Percentiles rank a stretch among this genome's conserved stretches.
Conservation (phyloP, 2,113 vertebrate genomes). For the Agapornis roseicollis region DNA sequence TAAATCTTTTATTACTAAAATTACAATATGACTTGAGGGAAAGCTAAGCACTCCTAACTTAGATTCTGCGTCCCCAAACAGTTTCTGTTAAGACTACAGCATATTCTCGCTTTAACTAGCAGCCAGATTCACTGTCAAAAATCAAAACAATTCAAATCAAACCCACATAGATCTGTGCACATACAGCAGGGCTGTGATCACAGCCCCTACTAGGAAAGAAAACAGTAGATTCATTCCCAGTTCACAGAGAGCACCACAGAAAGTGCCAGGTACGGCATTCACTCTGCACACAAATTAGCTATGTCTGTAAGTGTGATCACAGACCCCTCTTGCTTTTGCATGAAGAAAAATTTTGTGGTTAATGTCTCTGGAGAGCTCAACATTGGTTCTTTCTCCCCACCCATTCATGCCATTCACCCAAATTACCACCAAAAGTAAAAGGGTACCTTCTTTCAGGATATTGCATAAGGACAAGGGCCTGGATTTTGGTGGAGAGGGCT, state of each 20-base stretch:
- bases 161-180: background rate
- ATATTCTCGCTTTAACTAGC: background rate
- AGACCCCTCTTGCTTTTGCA: background rate
- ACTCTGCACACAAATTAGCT: background rate
- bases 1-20: background rate
- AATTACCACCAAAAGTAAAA: slow-evolving; percentile 12
- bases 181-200: background rate
- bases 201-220: background rate
- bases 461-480: slow-evolving; percentile 23
- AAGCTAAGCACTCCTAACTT: background rate
- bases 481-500: slow-evolving; percentile 19
- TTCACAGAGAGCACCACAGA: background rate
- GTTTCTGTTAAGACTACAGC: background rate
- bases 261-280: background rate
- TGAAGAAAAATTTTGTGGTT: background rate
- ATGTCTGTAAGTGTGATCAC: background rate
- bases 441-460: slow-evolving; percentile 28
- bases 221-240: background rate
- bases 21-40: background rate
- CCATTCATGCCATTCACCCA: background rate
- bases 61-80: background rate
- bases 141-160: background rate
- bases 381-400: background rate
- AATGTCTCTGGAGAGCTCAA: background rate
- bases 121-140: background rate